Percentiles rank a stretch among this genome's conserved stretches.
Evolutionary conservation across 2,888 invertebrate species (phyloP).

Genomic region (Euplagia quadripunctaria): DNA sequence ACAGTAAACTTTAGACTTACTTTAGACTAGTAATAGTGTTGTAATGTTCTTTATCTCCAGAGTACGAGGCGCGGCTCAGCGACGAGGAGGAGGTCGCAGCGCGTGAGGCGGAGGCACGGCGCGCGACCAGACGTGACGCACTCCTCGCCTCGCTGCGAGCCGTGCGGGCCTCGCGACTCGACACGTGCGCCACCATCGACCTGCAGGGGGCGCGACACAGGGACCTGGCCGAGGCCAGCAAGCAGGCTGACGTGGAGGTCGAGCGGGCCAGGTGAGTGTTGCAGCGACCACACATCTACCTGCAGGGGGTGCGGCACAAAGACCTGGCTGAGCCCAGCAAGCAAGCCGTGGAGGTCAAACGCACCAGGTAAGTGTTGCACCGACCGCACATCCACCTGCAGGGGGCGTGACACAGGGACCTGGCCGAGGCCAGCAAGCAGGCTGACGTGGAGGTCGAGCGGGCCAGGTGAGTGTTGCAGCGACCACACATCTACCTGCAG

Average conservation of each 20-base stretch:
- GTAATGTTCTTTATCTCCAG: no score
- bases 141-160: slow-evolving; percentile 47
- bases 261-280: slow-evolving; percentile 59
- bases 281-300: neutral
- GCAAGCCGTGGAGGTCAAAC: slow-evolving; percentile 56
- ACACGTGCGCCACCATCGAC: slow-evolving; percentile 17
- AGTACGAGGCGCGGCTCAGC: slow-evolving; percentile 59
- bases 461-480: slow-evolving; percentile 51
- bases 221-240: slow-evolving; percentile 31
- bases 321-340: slow-evolving; percentile 34
- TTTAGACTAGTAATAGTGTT: no score
- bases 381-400: slow-evolving; percentile 2
- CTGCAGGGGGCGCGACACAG: slow-evolving; percentile 7
- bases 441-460: slow-evolving; percentile 62
- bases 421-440: slow-evolving; percentile 28
- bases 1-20: no score
- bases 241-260: slow-evolving; percentile 57
- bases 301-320: neutral
- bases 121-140: slow-evolving; percentile 54
- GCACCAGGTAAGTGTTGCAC: slow-evolving; percentile 54
- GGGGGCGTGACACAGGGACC: slow-evolving; percentile 20
- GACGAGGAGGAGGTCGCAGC: slow-evolving; percentile 66
- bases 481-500: slow-evolving; percentile 1
- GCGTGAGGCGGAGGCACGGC: slow-evolving; percentile 64
- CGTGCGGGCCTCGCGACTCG: slow-evolving; percentile 38